A percentile compares a stretch with the other conserved stretches of the same genome.
Conservation (phyloP, 92 coral and sea anemone genomes). For the Siderastrea siderea region DNA sequence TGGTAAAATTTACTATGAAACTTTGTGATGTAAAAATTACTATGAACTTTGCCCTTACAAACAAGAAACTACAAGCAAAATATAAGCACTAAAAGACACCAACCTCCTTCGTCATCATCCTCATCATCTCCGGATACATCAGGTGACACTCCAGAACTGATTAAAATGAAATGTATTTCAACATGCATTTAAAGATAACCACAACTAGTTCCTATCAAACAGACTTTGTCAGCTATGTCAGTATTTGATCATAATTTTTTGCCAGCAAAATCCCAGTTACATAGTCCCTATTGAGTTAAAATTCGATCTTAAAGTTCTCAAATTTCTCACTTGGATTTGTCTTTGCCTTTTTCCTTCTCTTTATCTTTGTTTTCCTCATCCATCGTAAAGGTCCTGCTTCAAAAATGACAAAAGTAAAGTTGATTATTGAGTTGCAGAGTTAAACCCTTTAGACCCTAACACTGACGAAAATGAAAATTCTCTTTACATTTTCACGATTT, state of each 20-base stretch:
- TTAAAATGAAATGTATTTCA: background rate
- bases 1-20: too few species aligned
- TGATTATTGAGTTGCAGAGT: background rate
- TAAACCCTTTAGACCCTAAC: too few species aligned
- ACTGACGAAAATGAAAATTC: too few species aligned
- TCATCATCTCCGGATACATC: conserved; percentile 89
- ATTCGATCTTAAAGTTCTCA: background rate
- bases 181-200: background rate
- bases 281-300: too few species aligned
- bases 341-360: conserved; percentile 28
- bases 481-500: too few species aligned
- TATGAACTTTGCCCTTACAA: too few species aligned
- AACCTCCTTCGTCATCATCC: conserved; percentile 77
- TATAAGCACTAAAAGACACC: background rate
- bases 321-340: conserved; percentile 15
- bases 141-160: conserved; percentile 69
- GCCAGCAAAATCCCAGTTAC: background rate
- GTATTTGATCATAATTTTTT: too few species aligned
- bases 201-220: background rate
- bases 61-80: background rate
- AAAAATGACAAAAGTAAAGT: background rate
- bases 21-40: too few species aligned
- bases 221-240: background rate
- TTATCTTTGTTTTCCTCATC: conserved; percentile 46
- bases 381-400: conserved; percentile 47